These are phyloP conservation scores for Pantherophis guttatus DNA, from an alignment of 2,113 vertebrate species.

Conservation along the genomic window DNA sequence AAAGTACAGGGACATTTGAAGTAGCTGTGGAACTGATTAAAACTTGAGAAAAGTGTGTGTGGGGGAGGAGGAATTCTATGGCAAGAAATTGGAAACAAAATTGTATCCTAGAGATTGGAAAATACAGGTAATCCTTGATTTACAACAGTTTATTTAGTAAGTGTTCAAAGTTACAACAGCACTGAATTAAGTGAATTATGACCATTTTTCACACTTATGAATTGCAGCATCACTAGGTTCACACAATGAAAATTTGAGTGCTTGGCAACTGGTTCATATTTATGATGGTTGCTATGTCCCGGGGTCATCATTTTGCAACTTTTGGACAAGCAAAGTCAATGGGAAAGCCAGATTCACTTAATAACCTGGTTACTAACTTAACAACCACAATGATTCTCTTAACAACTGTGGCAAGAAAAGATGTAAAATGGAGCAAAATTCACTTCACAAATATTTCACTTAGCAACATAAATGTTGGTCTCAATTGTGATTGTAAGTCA, in stretches of 20 bases:
- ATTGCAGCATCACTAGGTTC: neutral
- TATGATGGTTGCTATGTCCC: neutral
- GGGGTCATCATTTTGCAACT: neutral
- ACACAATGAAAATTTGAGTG: neutral
- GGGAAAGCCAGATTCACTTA: neutral
- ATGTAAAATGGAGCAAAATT: neutral
- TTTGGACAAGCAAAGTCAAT: neutral
- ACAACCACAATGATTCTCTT: neutral
- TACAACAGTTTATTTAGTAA: neutral
- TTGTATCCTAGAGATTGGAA: neutral
- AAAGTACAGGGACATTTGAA: neutral
- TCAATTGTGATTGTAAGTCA: neutral
- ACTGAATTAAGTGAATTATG: neutral
- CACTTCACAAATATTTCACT: neutral
- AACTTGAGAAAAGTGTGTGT: neutral
- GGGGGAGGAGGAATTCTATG: neutral
- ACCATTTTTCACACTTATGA: neutral
- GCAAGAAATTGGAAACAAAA: neutral
- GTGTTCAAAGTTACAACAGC: neutral
- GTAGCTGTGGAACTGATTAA: neutral
- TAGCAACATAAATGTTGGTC: neutral
- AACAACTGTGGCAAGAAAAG: neutral
- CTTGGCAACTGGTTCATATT: neutral
- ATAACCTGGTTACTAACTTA: neutral
- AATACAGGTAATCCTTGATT: neutral